Evolutionary conservation across 1,140 invertebrate species (phyloP), one percentile per base, ranked within the genome.

Genomic region (Polyergus mexicanus): DNA sequence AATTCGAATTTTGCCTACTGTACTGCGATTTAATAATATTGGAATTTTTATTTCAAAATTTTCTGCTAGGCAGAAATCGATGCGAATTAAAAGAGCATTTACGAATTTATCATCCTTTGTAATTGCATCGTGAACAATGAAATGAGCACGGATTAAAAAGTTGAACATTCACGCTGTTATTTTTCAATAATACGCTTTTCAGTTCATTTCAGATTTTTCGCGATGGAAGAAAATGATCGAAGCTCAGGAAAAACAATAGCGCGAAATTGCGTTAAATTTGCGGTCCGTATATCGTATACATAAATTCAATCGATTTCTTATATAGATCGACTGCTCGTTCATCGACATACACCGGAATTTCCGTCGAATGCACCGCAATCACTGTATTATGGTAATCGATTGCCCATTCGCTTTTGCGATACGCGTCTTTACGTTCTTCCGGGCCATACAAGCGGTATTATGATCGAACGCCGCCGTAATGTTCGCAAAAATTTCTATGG

Each of bases 331-430:
- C 54, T 28, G 54, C 25, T 41, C 54, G 66, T 11, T 16, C 16
- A 25, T 44, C 78, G 66, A 72, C 72, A 80, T 80, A 80, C 63
- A 81, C 66, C 19, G 1, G 71, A 86, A 65, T 81, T 58, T 77
- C 44, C 65, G 56, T 72, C 35, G 86, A 84, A 85, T 80, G 85
- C 90, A 90, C 83, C 47, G 68, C 77, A 92, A 92, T 90, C 76
- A 84, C 58, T 38, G 77, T 85, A 92, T 92, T 92, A 92, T 92
- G 92, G 71, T 90, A 92, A 92, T 92, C 88, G 88, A 90, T 92
- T 80, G 77, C 11, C 80, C 72, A 90, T 92, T 87, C 84, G 71
- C 63, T 84, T 86, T 41, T 85, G 62, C 87, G 81, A 88, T 91
- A 84, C 87, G 28, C 38, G 58, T 71, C 44, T 60, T 80, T 54